Evolutionary conservation across 2,797 vertebrate genomes (phyloP).

Genomic region (Lepidocolaptes lacrymiger): DNA sequence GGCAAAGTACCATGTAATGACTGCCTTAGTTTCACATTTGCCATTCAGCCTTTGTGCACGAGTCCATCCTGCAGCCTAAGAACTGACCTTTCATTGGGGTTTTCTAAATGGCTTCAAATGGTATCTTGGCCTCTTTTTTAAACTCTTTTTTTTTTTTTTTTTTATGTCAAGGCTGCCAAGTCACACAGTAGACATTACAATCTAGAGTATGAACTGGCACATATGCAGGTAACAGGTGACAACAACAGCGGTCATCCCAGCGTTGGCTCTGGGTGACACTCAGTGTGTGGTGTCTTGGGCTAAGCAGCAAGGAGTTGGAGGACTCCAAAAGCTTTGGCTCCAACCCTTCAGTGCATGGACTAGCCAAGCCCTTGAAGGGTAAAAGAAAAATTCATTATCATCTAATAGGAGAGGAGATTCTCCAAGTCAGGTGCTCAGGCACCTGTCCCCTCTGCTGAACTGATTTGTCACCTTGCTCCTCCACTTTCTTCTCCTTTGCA

Average conservation of each 20-base stretch:
- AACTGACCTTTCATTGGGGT: not conserved
- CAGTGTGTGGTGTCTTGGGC: accelerated
- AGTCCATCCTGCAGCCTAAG: not conserved
- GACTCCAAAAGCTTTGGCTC: not conserved
- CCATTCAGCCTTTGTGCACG: not conserved
- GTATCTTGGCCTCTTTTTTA: not conserved
- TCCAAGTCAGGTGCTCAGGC: not conserved
- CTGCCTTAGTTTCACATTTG: conserved; percentile 10
- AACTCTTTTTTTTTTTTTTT: not conserved
- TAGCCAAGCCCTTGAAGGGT: not conserved
- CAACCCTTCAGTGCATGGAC: not conserved
- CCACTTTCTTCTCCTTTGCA: not conserved
- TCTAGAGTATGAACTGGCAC: not conserved
- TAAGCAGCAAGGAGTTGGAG: not conserved
- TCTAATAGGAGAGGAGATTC: not conserved
- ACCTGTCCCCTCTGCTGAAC: not conserved
- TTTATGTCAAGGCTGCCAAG: not conserved
- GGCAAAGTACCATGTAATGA: not conserved
- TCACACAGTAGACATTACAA: not conserved
- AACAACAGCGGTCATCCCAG: not conserved
- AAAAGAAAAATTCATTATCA: not conserved
- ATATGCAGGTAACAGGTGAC: not conserved
- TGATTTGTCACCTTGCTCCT: not conserved
- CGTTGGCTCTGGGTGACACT: not conserved
- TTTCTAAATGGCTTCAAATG: not conserved